Base-by-base conservation (phyloP, 2,797 vertebrate genomes). In the Lacerta agilis region DNA sequence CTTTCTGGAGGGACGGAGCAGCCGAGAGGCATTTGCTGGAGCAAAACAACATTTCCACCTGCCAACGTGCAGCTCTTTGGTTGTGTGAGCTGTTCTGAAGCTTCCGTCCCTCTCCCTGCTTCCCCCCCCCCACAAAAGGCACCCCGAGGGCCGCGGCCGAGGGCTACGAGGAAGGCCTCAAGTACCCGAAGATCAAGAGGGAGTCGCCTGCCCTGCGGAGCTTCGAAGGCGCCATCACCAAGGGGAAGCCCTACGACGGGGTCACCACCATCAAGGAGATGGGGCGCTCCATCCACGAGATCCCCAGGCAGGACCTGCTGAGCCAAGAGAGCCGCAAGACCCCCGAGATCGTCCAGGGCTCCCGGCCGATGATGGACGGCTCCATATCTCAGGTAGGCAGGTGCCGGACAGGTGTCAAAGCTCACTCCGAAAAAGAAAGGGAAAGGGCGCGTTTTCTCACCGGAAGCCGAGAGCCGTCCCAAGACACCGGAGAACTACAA, bases 251-350 rank as follows among this genome's bases (percentile, higher is more conserved):
- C 0, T 99, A 99, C 0, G 99, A 99, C 76, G 98, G 98, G 5
- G 98, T 98, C 77, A 99, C 98, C 93, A 99, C 98, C 79, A 99
- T 99, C 91, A 99, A 99, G 95, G 99, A 99, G 94, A 98, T 98
- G 98, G 98, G 99, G 4, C 98, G 99, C 75, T 99, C 99, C 78
- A 99, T 99, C 95, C 99, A 99, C 0, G 98, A 99, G 96, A 99
- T 99, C 90, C 98, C 99, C 27, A 96, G 98, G 38, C 98, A 99
- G 95, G 98, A 99, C 67, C 97, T 98, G 43, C 71, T 97, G 25
- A 97, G 97, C 91, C 98, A 98, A 95, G 98, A 99, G 90, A 97
- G 96, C 91, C 97, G 98, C 86, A 99, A 99, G 95, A 98, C 98
- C 86, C 98, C 98, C 4, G 98, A 99, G 85, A 95, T 98, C 83